Percentiles rank a stretch among this genome's conserved stretches.
Evolutionary conservation across 2,888 invertebrate genomes (phyloP).

Genomic region (Machimus rusticus): DNA sequence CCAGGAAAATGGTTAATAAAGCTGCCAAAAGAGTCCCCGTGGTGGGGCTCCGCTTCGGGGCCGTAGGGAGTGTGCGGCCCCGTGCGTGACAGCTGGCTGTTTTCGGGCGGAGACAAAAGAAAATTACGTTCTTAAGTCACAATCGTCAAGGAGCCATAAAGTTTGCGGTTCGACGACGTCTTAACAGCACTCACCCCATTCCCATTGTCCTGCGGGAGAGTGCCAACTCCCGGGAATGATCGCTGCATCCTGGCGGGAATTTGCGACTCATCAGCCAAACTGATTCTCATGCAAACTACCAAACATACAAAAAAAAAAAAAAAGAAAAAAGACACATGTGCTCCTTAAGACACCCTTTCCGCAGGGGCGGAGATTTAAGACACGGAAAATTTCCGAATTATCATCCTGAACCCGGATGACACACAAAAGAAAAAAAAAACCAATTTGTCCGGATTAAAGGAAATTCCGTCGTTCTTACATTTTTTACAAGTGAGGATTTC

Average conservation of each 20-base stretch:
- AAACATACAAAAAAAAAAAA: background rate
- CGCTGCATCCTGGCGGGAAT: background rate
- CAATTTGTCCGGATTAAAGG: conserved; percentile 43
- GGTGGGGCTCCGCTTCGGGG: background rate
- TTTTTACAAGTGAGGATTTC: background rate
- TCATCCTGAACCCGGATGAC: background rate
- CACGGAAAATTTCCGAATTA: background rate
- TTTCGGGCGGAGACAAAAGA: background rate
- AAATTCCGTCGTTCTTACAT: background rate
- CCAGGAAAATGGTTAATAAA: conserved; percentile 26
- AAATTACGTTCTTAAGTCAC: conserved; percentile 37
- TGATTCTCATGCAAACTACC: background rate
- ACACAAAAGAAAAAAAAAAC: conserved; percentile 7
- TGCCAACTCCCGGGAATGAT: background rate
- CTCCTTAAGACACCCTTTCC: background rate
- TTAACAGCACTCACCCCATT: conserved; percentile 3
- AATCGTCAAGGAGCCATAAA: conserved; percentile 34
- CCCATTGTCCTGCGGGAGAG: conserved; percentile 16
- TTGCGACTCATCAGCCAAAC: background rate
- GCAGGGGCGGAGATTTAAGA: background rate
- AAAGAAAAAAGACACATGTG: background rate
- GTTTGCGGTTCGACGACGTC: conserved; percentile 34
- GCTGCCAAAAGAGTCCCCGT: background rate
- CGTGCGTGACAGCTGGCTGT: conserved; percentile 8
- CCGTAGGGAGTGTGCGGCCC: background rate